These are phyloP conservation scores for Zosterops pallidus DNA, from an alignment of 2,113 vertebrate species.

Conservation along the genomic window DNA sequence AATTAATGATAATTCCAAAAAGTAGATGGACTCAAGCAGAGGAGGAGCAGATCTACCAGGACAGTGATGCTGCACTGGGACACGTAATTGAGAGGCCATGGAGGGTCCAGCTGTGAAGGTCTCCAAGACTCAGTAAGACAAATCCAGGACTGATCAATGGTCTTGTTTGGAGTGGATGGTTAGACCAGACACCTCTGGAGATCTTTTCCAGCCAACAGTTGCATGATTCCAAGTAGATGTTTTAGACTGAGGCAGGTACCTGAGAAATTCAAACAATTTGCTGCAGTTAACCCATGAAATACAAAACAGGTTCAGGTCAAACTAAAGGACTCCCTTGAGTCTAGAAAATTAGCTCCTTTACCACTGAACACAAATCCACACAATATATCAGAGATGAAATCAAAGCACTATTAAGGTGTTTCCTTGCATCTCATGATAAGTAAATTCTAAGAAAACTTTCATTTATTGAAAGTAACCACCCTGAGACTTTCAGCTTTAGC, in stretches of 20 bases:
- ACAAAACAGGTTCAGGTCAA: background rate
- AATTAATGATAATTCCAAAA: background rate
- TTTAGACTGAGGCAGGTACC: background rate
- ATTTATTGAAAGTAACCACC: background rate
- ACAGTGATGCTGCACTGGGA: background rate
- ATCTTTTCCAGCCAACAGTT: background rate
- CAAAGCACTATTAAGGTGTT: background rate
- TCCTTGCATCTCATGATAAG: background rate
- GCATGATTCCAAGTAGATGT: background rate
- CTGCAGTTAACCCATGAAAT: background rate
- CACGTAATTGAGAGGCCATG: background rate
- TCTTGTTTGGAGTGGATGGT: accelerated
- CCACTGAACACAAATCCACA: background rate
- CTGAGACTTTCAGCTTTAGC: background rate
- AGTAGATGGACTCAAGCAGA: background rate
- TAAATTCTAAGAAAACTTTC: background rate
- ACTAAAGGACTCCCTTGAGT: background rate
- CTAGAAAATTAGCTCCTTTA: background rate
- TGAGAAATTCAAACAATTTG: background rate
- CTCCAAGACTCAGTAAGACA: background rate
- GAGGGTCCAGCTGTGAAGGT: background rate
- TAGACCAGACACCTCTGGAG: background rate
- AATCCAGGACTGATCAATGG: background rate
- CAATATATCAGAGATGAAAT: background rate
- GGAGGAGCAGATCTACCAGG: background rate